A percentile compares a stretch with the other conserved stretches of the same genome.
Evolutionary conservation across 2,113 vertebrate genomes (phyloP).

Genomic region (Sardina pilchardus): DNA sequence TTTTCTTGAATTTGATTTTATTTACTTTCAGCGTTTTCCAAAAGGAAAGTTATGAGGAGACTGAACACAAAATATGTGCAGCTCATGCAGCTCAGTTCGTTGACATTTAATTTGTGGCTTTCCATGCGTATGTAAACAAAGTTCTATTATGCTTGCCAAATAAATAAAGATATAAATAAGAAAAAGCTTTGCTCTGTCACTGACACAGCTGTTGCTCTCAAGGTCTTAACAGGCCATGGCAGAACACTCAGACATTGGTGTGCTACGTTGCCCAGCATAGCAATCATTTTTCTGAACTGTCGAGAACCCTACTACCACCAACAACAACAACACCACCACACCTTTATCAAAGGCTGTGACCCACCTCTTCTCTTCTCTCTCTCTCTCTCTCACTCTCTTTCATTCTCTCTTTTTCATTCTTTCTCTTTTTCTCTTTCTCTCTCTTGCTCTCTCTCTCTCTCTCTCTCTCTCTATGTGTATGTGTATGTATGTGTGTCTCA

Average conservation of each 20-base stretch:
- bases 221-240: neutral
- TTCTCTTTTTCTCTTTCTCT: neutral
- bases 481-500: neutral
- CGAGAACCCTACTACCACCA: neutral
- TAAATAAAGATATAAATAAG: neutral
- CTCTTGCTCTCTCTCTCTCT: neutral
- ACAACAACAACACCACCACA: neutral
- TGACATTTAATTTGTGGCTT: neutral
- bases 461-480: neutral
- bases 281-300: neutral
- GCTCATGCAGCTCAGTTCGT: neutral
- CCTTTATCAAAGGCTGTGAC: neutral
- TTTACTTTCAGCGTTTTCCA: neutral
- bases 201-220: neutral
- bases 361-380: neutral
- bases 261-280: neutral
- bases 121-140: neutral
- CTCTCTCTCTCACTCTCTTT: neutral
- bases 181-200: neutral
- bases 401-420: neutral
- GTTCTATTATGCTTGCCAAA: neutral
- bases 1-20: neutral
- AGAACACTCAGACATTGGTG: neutral
- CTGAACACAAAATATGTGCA: neutral
- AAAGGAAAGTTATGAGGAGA: neutral